Evolutionary conservation across 92 coral and sea anemone species (phyloP), one percentile per base, ranked within the genome.

Genomic region (Umimayanthus kanabou): DNA sequence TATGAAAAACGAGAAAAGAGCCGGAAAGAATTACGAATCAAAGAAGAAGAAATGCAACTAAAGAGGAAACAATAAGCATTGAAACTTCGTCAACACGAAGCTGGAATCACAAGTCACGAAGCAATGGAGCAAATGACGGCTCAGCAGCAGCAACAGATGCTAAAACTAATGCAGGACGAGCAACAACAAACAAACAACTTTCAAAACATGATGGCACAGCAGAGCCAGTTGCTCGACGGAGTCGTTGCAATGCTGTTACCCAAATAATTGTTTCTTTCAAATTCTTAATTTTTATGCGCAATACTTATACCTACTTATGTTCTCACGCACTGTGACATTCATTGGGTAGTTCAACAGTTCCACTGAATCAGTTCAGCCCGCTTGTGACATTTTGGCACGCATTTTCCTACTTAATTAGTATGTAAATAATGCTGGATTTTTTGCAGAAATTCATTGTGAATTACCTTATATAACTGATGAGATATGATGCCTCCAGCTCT

Each of bases 171-270:
- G 64, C 81, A 22, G 81, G 28, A 77, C 37, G 18, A 77, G 82
- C 82, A 78, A 50, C 69, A 73, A 73, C 77, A 73, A 73, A 71
- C 76, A 71, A 23, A 71, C 28, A 71, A 71, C 76, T 71, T 28
- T 26, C 76, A 71, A 71, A 71, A 71, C 76, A 71, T 71, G 76
- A 71, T 71, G 37, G 76, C 76, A 71, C 77, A 78, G 67, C 82
- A 78, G 67, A 78, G 37, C 82, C 82, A 49, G 82, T 5, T 78
- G 81, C 81, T 78, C 13, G 81, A 39, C 37, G 65, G 81, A 78
- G 66, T 78, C 6, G 20, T 78, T 78, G 82, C n/a, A 50, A 78
- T 50, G 20, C 40, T 78, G 22, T 30, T 78, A n/a, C 37, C 82
- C 23, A 78, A 78, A 47, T 78, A 49, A 78, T 30, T 49, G 82